phyloP scores from a whole-genome alignment of 2,888 invertebrate species.

The Allophyes oxyacanthae region DNA sequence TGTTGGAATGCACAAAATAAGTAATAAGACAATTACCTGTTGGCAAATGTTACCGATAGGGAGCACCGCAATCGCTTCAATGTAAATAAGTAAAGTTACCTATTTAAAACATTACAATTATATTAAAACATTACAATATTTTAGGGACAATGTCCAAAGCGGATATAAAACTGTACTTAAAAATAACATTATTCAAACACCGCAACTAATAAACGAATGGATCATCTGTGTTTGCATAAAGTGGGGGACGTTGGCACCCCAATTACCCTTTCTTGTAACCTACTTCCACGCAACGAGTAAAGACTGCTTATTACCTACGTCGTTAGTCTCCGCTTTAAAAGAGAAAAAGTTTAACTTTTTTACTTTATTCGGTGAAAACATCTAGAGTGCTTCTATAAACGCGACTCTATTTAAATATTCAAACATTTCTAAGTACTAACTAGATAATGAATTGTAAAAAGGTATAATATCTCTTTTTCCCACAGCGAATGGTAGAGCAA shows the following conservation, averaged over 20 bases:
- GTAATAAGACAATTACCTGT: conserved; percentile 81
- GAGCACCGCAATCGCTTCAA: conserved; percentile 75
- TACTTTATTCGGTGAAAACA: conserved; percentile 19
- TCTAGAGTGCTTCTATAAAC: conserved; percentile 10
- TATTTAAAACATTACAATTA: no score
- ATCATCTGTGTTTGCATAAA: conserved; percentile 50
- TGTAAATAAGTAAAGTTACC: no score
- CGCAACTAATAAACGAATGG: conserved; percentile 41
- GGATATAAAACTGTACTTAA: conserved; percentile 16
- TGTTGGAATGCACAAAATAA: conserved; percentile 81
- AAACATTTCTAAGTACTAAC: conserved; percentile 14
- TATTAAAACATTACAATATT: no score
- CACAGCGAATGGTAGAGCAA: conserved; percentile 16
- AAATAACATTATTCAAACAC: conserved; percentile 18
- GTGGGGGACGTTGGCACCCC: conserved; percentile 46
- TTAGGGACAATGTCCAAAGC: no score
- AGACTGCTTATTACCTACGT: conserved; percentile 56
- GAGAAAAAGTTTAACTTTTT: conserved; percentile 40
- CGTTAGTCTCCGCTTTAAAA: conserved; percentile 50
- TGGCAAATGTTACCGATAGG: conserved; percentile 85
- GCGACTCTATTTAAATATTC: conserved; percentile 22
- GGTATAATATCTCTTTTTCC: conserved; percentile 21
- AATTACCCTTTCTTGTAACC: conserved; percentile 64
- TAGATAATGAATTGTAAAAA: conserved; percentile 28
- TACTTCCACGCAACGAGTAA: conserved; percentile 58